A percentile compares a stretch with the other conserved stretches of the same genome.
Evolutionary conservation across 2,113 vertebrate genomes (phyloP).

Genomic region (Ginglymostoma cirratum): DNA sequence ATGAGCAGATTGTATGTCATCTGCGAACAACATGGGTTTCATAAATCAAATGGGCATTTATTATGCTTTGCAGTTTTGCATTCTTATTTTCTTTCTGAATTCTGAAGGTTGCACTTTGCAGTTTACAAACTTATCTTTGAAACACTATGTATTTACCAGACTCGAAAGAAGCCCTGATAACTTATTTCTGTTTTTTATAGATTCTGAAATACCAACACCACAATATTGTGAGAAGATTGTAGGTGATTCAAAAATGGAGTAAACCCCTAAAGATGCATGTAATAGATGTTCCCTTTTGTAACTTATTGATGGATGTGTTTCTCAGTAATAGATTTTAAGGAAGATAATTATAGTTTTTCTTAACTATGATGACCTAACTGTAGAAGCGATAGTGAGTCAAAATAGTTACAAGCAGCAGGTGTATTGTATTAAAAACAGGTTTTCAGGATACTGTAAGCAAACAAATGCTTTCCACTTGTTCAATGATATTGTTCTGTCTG

Average conservation of each 20-base stretch:
- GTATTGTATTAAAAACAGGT: background rate
- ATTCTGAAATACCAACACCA: background rate
- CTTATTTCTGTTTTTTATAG: background rate
- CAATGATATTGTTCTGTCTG: background rate
- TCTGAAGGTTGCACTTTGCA: background rate
- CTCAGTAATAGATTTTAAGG: background rate
- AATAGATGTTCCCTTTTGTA: background rate
- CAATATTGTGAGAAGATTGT: background rate
- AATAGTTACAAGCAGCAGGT: background rate
- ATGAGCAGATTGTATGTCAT: background rate
- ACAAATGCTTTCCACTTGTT: background rate
- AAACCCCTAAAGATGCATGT: background rate
- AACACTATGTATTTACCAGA: background rate
- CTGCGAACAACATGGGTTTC: background rate
- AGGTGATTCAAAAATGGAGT: background rate
- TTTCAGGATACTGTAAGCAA: background rate
- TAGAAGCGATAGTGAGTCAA: background rate
- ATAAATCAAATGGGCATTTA: background rate
- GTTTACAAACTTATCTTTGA: background rate
- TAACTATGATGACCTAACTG: background rate
- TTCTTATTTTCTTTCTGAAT: background rate
- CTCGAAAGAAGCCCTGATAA: background rate
- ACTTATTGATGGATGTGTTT: background rate
- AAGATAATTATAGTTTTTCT: background rate
- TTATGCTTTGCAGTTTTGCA: background rate